These are phyloP conservation scores for Eupithecia subfuscata DNA, from an alignment of 2,888 invertebrate genomes.

Conservation along the genomic window DNA sequence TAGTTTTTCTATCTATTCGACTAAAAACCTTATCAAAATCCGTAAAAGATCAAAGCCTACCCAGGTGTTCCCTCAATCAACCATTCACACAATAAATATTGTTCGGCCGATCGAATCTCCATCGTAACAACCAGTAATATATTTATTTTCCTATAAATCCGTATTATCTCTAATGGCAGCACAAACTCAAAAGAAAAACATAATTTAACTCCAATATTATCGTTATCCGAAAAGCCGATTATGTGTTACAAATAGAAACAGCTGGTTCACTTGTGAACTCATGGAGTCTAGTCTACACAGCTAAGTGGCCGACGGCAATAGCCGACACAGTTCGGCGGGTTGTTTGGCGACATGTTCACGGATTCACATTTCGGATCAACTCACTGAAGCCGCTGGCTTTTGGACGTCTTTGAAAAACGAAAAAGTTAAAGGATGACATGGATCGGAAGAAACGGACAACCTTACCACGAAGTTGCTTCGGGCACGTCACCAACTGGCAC, in stretches of 20 bases:
- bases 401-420: too few relatives aligned
- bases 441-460: too few relatives aligned
- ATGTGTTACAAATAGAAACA: constrained; percentile 11
- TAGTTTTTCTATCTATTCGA: not conserved
- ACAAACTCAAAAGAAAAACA: constrained; percentile 41
- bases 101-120: constrained; percentile 14
- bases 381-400: too few relatives aligned
- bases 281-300: not conserved
- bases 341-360: not conserved
- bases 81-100: constrained; percentile 19
- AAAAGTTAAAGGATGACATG: too few relatives aligned
- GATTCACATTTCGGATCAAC: not conserved
- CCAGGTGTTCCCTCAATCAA: not conserved
- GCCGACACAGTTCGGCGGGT: not conserved
- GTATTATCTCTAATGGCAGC: constrained; percentile 28
- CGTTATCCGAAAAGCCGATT: constrained; percentile 42
- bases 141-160: constrained; percentile 32
- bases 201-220: constrained; percentile 32
- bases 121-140: constrained; percentile 25
- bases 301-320: not conserved
- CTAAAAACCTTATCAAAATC: not conserved
- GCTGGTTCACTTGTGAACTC: constrained; percentile 15
- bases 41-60: not conserved
- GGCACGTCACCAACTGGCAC: too few relatives aligned
- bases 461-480: too few relatives aligned